A percentile compares a stretch with the other conserved stretches of the same genome.
phyloP scores from a whole-genome alignment of 2,797 vertebrate genomes.

The Garrulus glandarius region DNA sequence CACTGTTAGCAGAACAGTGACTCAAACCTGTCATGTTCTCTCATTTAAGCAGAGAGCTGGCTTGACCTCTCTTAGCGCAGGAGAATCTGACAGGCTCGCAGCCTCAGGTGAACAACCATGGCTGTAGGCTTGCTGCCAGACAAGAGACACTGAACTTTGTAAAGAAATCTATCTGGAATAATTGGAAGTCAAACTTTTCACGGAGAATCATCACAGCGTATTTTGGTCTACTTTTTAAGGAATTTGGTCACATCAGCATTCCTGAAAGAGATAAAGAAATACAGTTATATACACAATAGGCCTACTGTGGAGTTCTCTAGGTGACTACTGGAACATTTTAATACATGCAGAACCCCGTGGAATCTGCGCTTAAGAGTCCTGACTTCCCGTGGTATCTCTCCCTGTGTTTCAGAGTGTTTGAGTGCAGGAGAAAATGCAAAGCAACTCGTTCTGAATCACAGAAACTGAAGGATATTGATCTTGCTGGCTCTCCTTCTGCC shows the following conservation, averaged over 20 bases:
- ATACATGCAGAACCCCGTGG: background rate
- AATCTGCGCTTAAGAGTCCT: background rate
- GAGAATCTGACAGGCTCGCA: background rate
- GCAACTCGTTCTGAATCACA: background rate
- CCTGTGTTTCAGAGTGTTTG: background rate
- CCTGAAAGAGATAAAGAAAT: background rate
- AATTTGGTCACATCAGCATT: background rate
- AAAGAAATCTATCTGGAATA: background rate
- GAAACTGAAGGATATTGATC: background rate
- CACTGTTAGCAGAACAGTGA: background rate
- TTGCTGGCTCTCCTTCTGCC: background rate
- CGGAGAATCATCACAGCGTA: background rate
- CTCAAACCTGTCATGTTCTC: background rate
- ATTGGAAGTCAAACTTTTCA: background rate
- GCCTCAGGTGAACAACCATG: background rate
- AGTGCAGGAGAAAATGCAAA: background rate
- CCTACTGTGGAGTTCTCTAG: background rate
- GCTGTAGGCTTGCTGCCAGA: constrained; percentile 22
- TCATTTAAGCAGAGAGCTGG: constrained; percentile 4
- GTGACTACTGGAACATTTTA: background rate
- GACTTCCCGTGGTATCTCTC: background rate
- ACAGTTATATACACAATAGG: background rate
- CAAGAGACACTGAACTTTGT: background rate
- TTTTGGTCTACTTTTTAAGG: background rate
- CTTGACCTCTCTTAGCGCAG: background rate